Conservation (phyloP, 2,113 vertebrate genomes). For the Arenaria interpres region DNA sequence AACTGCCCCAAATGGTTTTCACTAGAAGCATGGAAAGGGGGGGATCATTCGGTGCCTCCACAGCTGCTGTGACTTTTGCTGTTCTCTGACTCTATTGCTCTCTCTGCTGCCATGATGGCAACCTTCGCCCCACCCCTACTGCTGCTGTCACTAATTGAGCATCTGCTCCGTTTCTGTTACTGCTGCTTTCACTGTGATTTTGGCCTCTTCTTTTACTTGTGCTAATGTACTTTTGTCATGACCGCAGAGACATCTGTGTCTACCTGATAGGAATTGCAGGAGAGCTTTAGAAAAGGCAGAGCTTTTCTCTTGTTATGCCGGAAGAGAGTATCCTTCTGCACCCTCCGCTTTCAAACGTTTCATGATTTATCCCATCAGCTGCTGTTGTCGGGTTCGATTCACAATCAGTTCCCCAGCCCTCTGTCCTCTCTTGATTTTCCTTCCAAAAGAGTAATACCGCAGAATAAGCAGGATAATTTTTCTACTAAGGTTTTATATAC, state of each 20-base stretch:
- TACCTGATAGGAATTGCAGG: neutral
- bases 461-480: constrained; percentile 26
- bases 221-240: neutral
- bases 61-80: constrained; percentile 13
- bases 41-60: neutral
- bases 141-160: constrained; percentile 23
- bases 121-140: constrained; percentile 11
- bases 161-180: neutral
- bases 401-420: neutral
- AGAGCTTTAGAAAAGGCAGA: neutral
- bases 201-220: neutral
- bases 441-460: neutral
- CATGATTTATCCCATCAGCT: neutral
- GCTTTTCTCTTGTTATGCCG: neutral
- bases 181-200: neutral
- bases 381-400: neutral
- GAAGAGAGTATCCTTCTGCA: neutral
- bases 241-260: neutral
- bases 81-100: neutral
- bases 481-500: constrained; percentile 20
- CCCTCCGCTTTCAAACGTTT: neutral
- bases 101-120: constrained; percentile 12
- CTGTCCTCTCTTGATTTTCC: neutral
- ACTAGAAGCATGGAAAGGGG: neutral
- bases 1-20: constrained; percentile 11